Evolutionary conservation across 2,797 vertebrate species (phyloP), one percentile per base, ranked within the genome.

Genomic region (Bovichtus diacanthus): DNA sequence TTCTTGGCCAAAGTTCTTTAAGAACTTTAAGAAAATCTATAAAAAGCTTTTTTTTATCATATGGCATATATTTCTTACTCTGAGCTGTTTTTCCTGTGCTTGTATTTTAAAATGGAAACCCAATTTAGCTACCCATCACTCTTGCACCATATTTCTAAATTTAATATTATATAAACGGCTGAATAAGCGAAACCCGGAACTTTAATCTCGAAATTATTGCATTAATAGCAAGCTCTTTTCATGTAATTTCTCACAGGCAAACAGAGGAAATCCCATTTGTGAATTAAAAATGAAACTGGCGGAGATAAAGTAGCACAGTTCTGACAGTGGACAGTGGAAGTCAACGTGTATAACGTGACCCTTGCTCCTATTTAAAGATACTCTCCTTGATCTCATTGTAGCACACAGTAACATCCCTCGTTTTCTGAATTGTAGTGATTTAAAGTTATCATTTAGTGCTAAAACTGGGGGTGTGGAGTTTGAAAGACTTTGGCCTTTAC

Each of bases 61-160:
- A 23, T 27, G 8, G 49, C 55, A n/a, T n/a, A n/a, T n/a, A n/a
- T 39, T 11, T 41, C 55, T 59, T 27, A 36, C 27, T 60, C 23
- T 10, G 19, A 56, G 43, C 44, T 47, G 8, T 34, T 59, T 74
- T 27, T 53, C 50, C 43, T 67, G 2, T 56, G 41, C n/a, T 64
- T 59, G 31, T 36, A 31, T 65, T 70, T 66, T 29, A 47, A 73
- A 72, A 72, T 62, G 19, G 46, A 83, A 59, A 73, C 62, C 41
- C 49, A 53, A 41, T 62, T 58, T 50, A 38, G 39, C 44, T 39
- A 51, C 56, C 27, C 36, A 38, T 68, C n/a, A 66, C 15, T 36
- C 31, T 31, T 25, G 31, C 23, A 21, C 41, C 2, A 6, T 53
- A 43, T 65, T 66, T 73, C 50, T 29, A n/a, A n/a, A n/a, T n/a